These are phyloP conservation scores for Mastomys natalensis DNA, from an alignment of 2,113 vertebrate species.

Conservation along the genomic window DNA sequence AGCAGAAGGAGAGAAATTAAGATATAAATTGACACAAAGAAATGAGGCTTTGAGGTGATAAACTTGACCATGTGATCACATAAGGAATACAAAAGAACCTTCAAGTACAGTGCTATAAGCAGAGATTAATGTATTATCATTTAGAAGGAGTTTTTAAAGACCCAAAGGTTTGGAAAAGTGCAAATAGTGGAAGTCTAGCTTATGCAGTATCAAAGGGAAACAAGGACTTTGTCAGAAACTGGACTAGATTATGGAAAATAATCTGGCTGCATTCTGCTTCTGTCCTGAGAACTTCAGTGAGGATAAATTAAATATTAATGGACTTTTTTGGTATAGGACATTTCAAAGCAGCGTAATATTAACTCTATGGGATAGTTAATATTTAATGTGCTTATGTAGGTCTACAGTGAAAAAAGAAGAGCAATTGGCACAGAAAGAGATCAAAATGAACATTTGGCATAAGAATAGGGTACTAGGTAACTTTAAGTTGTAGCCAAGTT, in stretches of 20 bases:
- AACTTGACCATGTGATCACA: not conserved
- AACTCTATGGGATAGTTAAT: not conserved
- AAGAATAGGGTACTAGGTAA: not conserved
- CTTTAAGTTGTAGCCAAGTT: not conserved
- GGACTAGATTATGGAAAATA: not conserved
- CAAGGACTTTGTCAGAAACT: not conserved
- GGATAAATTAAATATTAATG: not conserved
- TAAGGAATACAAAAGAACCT: not conserved
- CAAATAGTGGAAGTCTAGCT: not conserved
- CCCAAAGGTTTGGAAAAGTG: not conserved
- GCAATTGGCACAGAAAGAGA: not conserved
- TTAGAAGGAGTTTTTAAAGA: not conserved
- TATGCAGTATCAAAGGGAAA: not conserved
- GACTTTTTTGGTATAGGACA: not conserved
- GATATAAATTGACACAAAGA: not conserved
- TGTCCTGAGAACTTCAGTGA: not conserved
- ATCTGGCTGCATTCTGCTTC: not conserved
- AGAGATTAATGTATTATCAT: not conserved
- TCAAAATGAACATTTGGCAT: not conserved
- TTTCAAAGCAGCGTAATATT: not conserved
- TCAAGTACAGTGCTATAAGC: not conserved
- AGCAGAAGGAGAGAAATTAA: not conserved
- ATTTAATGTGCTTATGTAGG: not conserved
- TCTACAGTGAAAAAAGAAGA: not conserved
- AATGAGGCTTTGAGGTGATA: not conserved